Evolutionary conservation across 1,140 invertebrate genomes (phyloP), one percentile per base, ranked within the genome.

Genomic region (Brachionus rotundiformis): DNA sequence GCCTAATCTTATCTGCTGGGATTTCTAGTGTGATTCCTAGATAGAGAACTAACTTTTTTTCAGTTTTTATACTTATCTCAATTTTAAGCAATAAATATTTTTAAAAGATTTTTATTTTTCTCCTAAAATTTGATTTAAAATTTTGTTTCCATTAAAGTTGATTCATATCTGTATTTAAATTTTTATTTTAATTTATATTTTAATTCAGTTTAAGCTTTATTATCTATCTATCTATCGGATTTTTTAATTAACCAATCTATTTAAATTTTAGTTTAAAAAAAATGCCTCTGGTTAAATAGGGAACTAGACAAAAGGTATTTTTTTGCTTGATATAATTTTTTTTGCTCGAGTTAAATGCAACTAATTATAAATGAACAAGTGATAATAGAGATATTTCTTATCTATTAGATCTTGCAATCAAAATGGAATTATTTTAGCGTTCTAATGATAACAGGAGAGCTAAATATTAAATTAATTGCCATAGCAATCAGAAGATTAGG

Each of bases 391-490:
- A 10, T 3, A 54, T 19, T 54, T 54, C 47, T 54, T 54, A 54
- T 54, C 47, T 54, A 1, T 54, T 54, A 54, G 47, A 54, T 54
- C 47, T 54, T 25, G 47, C 47, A 54, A 54, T 23, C 19, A 19
- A 54, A 49, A 54, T 54, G 47, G 47, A 54, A 54, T 54, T 54
- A 54, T 54, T 54, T 54, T 54, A 54, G 47, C 47, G 47, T 54
- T 54, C 47, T 54, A 54, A 54, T 54, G 47, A 54, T 54, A 54
- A 54, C 47, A 54, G 19, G 47, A 54, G 47, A 54, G 47, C 47
- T 63, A 63, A 63, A 63, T 29, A 63, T 63, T 33, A 63, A 63
- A 63, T 63, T 63, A 63, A 63, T 63, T 63, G 25, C 61, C 61
- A 63, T 63, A 33, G 61, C 61, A 63, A 63, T 63, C 61, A 63